phyloP scores from a whole-genome alignment of 2,888 invertebrate genomes.

The Pogonocherus hispidulus region DNA sequence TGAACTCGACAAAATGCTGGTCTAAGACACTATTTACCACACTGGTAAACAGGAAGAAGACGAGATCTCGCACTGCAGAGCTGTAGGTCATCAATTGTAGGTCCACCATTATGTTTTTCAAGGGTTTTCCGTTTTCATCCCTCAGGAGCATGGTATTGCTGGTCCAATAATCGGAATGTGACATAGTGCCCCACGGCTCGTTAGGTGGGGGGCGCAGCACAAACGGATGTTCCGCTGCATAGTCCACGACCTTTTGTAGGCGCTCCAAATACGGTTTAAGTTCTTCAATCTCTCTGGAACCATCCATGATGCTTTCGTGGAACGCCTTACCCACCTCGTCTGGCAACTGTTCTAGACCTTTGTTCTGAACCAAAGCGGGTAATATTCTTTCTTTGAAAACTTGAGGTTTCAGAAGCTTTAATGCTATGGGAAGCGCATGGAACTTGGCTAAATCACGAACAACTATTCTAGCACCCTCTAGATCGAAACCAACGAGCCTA shows the following conservation, averaged over 20 bases:
- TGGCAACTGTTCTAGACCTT: conserved; percentile 61
- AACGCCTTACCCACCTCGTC: conserved; percentile 60
- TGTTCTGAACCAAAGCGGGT: conserved; percentile 64
- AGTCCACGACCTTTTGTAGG: conserved; percentile 56
- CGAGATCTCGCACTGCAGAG: conserved; percentile 71
- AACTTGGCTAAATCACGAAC: conserved; percentile 71
- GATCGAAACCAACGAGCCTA: conserved; percentile 70
- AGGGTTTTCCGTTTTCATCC: conserved; percentile 67
- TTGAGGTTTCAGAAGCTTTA: conserved; percentile 69
- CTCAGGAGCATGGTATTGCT: conserved; percentile 74
- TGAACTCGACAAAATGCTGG: conserved; percentile 69
- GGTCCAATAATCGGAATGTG: conserved; percentile 75
- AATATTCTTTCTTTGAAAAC: conserved; percentile 67
- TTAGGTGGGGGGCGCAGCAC: conserved; percentile 58
- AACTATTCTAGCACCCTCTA: conserved; percentile 68
- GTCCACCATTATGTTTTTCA: conserved; percentile 73
- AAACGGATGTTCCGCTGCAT: conserved; percentile 50
- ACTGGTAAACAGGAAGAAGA: conserved; percentile 73
- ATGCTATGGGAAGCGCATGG: conserved; percentile 73
- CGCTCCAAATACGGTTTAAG: conserved; percentile 56
- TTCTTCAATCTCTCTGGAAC: conserved; percentile 55
- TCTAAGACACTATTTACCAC: conserved; percentile 67
- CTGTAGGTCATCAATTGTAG: conserved; percentile 72
- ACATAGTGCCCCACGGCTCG: conserved; percentile 71
- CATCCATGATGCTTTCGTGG: conserved; percentile 59